Conservation (phyloP, 2,113 vertebrate genomes). For the Meles meles region DNA sequence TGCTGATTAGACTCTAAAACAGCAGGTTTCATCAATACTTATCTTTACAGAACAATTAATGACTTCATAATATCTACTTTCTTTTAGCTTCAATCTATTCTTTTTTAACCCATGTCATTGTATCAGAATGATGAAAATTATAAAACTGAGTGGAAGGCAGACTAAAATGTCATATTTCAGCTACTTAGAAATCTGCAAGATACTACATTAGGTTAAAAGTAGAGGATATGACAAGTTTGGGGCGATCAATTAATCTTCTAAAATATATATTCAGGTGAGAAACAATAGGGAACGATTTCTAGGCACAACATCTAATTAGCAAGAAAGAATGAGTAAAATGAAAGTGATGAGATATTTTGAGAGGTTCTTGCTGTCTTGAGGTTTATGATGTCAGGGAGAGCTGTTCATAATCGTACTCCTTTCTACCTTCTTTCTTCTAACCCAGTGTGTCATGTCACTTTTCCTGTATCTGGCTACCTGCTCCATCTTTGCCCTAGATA, state of each 20-base stretch:
- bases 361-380: not conserved
- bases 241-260: not conserved
- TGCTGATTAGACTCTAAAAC: not conserved
- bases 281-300: not conserved
- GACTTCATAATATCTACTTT: not conserved
- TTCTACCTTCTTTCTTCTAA: no score
- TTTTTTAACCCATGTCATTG: not conserved
- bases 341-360: not conserved
- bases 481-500: not conserved
- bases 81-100: not conserved
- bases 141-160: not conserved
- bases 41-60: not conserved
- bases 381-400: not conserved
- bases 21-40: not conserved
- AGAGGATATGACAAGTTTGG: not conserved
- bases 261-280: not conserved
- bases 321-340: not conserved
- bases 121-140: not conserved
- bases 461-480: not conserved
- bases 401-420: not conserved
- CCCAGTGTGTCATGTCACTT: fast-evolving
- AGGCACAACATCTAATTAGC: not conserved
- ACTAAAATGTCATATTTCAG: not conserved
- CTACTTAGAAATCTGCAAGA: not conserved
- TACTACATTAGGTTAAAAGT: not conserved